Conservation (phyloP, 2,888 invertebrate species). For the Mallateleia sp. region DNA sequence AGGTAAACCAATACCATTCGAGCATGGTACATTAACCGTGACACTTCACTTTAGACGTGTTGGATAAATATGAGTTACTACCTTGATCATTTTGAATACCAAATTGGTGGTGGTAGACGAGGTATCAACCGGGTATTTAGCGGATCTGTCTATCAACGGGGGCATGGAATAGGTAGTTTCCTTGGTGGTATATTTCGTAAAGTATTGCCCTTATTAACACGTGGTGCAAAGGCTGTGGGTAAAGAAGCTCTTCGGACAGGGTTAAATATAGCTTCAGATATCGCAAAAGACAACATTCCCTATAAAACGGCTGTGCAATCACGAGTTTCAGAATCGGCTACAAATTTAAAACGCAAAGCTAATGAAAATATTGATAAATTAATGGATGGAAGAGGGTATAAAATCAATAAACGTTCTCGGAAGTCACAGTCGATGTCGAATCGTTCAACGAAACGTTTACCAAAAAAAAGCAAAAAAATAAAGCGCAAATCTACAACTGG, state of each 20-base stretch:
- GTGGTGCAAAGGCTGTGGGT: conserved; percentile 4
- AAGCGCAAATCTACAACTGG: no score
- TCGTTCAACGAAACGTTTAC: no score
- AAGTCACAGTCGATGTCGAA: no score
- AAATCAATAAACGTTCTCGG: no score
- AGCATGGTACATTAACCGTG: conserved; percentile 43
- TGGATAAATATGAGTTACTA: conserved; percentile 6
- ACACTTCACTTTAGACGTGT: conserved; percentile 45
- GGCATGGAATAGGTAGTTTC: conserved; percentile 28
- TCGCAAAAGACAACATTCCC: neutral
- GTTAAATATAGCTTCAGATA: neutral
- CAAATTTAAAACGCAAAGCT: no score
- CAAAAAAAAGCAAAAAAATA: no score
- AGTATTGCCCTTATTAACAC: conserved; percentile 27
- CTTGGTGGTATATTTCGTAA: conserved; percentile 32
- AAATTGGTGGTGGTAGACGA: neutral
- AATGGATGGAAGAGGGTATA: no score
- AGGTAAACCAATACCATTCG: conserved; percentile 66
- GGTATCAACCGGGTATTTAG: conserved; percentile 6
- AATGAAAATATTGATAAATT: no score
- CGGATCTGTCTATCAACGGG: conserved; percentile 8
- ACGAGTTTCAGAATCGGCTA: no score
- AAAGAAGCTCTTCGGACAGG: conserved; percentile 13
- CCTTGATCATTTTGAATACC: neutral
- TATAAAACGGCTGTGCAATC: no score